Evolutionary conservation across 1,140 invertebrate genomes (phyloP).

Genomic region (Penaeus indicus): DNA sequence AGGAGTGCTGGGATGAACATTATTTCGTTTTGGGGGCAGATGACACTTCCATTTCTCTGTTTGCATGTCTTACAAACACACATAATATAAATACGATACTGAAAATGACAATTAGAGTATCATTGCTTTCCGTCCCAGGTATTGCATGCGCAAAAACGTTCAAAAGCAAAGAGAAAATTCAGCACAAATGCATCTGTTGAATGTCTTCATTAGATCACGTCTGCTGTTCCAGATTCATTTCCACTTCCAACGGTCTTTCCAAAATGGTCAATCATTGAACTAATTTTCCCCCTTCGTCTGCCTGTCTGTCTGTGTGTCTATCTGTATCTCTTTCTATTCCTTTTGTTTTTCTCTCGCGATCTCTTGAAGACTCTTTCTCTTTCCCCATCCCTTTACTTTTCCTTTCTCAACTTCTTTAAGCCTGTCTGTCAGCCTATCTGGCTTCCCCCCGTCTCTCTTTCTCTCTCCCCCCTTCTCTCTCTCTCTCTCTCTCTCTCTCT

Average conservation of each 20-base stretch:
- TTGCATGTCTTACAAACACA: too few species aligned
- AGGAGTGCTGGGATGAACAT: too few species aligned
- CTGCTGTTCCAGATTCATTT: slow-evolving; percentile 8
- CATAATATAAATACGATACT: too few species aligned
- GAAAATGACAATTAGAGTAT: too few species aligned
- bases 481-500: slow-evolving; percentile 15
- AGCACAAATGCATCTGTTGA: too few species aligned
- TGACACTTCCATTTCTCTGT: too few species aligned
- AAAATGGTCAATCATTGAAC: too few species aligned
- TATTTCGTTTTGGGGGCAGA: too few species aligned
- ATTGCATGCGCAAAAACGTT: too few species aligned
- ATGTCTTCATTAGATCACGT: neutral
- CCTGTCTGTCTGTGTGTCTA: neutral
- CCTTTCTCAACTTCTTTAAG: neutral
- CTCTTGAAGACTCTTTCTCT: neutral
- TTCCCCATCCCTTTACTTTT: neutral
- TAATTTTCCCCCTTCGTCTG: neutral
- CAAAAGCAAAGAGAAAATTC: too few species aligned
- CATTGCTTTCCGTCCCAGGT: too few species aligned
- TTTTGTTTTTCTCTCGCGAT: neutral
- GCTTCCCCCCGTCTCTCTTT: neutral
- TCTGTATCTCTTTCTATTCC: slow-evolving; percentile 10
- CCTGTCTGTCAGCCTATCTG: neutral
- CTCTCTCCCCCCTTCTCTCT: slow-evolving; percentile 15
- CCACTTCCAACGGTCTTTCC: neutral